phyloP scores from a whole-genome alignment of 2,113 vertebrate species.

The Ochotona princeps region DNA sequence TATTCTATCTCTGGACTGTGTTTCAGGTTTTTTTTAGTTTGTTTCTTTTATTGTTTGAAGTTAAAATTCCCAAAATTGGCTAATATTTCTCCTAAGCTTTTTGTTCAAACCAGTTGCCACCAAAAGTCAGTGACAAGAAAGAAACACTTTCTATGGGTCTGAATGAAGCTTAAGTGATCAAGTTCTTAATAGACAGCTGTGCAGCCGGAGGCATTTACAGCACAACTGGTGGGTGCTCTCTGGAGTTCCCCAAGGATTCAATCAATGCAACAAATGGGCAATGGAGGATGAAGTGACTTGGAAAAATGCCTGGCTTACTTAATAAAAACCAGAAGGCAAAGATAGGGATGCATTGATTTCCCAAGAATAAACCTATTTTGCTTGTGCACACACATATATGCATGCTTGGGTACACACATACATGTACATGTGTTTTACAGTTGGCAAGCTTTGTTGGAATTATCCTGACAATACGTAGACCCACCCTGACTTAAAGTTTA shows the following conservation, averaged over 20 bases:
- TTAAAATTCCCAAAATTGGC: conserved; percentile 49
- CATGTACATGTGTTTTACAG: background rate
- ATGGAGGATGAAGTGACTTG: conserved; percentile 60
- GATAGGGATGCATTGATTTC: conserved; percentile 13
- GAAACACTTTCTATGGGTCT: conserved; percentile 4
- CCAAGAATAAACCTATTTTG: background rate
- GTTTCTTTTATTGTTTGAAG: conserved; percentile 53
- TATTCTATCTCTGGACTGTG: conserved; percentile 1
- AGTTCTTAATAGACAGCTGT: conserved; percentile 62
- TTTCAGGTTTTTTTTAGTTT: background rate
- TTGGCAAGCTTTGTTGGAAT: conserved; percentile 7
- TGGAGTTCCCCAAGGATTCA: conserved; percentile 43
- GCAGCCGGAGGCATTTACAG: background rate
- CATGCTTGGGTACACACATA: background rate
- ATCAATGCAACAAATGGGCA: conserved; percentile 61
- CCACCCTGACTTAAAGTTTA: conserved; percentile 58
- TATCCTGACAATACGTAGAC: conserved; percentile 10
- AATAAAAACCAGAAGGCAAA: conserved; percentile 57
- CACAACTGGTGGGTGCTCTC: conserved; percentile 47
- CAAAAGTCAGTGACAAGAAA: conserved; percentile 40
- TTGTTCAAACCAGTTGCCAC: conserved; percentile 30
- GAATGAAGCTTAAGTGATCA: conserved; percentile 36
- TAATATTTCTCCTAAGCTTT: background rate
- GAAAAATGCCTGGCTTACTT: conserved; percentile 65
- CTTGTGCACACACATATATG: background rate